Evolutionary conservation across 2,797 vertebrate genomes (phyloP).

Genomic region (Vespertilio murinus): DNA sequence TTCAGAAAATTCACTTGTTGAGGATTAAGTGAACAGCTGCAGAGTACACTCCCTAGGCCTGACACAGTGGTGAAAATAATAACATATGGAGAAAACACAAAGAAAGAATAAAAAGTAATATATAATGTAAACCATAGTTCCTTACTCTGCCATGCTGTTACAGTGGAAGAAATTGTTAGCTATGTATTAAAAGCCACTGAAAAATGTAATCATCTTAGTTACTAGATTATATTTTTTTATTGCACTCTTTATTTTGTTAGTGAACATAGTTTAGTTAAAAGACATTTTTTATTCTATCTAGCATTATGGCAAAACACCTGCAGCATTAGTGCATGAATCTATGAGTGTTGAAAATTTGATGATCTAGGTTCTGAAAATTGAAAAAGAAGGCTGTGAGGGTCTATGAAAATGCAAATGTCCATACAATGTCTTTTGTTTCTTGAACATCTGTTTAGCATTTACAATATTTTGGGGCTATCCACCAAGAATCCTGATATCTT

Average conservation of each 20-base stretch:
- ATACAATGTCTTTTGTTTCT: not conserved
- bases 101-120: not conserved
- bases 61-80: not conserved
- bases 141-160: not conserved
- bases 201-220: not conserved
- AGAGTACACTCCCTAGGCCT: not conserved
- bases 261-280: slow-evolving; percentile 36
- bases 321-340: not conserved
- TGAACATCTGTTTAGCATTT: slow-evolving; percentile 29
- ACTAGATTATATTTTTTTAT: slow-evolving; percentile 13
- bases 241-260: not conserved
- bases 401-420: not conserved
- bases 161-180: not conserved
- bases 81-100: not conserved
- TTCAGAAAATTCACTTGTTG: not conserved
- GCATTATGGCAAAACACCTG: slow-evolving; percentile 17
- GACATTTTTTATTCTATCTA: not conserved
- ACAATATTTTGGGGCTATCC: not conserved
- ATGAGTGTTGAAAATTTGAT: not conserved
- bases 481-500: not conserved
- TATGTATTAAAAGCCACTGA: slow-evolving; percentile 14
- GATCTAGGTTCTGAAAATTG: not conserved
- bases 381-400: not conserved
- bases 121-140: not conserved
- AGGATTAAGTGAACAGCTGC: not conserved